phyloP scores from a whole-genome alignment of 2,888 invertebrate genomes.

The Drosophila birchii region DNA sequence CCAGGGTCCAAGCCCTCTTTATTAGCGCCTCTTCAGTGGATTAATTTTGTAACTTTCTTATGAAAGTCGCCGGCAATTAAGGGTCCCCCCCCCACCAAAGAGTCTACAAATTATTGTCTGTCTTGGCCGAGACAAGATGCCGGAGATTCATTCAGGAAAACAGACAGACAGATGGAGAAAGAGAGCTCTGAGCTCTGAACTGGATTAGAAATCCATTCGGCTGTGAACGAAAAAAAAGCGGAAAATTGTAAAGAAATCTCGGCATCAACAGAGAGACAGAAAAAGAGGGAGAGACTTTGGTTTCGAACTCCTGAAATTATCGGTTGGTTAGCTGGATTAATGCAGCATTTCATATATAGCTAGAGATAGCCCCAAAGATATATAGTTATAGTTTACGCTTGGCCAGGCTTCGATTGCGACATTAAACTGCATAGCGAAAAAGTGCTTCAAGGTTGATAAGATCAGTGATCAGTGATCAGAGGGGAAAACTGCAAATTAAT shows the following conservation, averaged over 20 bases:
- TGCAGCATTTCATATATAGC: constrained; percentile 7
- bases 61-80: constrained; percentile 70
- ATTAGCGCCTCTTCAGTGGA: constrained; percentile 43
- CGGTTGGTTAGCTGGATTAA: constrained; percentile 46
- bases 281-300: neutral
- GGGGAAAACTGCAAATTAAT: constrained; percentile 2
- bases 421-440: constrained; percentile 21
- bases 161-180: neutral
- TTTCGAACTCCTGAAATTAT: constrained; percentile 18
- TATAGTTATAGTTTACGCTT: constrained; percentile 15
- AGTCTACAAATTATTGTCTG: constrained; percentile 14
- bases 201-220: constrained; percentile 43
- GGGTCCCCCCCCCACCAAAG: constrained; percentile 45
- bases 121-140: constrained; percentile 2
- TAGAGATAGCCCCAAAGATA: neutral
- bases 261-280: constrained; percentile 3
- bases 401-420: constrained; percentile 14
- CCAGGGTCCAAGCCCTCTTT: constrained; percentile 13
- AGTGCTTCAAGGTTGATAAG: constrained; percentile 35
- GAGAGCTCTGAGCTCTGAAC: constrained; percentile 3
- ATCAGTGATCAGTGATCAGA: neutral
- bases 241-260: constrained; percentile 29
- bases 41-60: constrained; percentile 73
- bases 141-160: constrained; percentile 12
- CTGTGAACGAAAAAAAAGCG: constrained; percentile 36